Evolutionary conservation across 2,888 invertebrate genomes (phyloP).

Genomic region (Metalampra italica): DNA sequence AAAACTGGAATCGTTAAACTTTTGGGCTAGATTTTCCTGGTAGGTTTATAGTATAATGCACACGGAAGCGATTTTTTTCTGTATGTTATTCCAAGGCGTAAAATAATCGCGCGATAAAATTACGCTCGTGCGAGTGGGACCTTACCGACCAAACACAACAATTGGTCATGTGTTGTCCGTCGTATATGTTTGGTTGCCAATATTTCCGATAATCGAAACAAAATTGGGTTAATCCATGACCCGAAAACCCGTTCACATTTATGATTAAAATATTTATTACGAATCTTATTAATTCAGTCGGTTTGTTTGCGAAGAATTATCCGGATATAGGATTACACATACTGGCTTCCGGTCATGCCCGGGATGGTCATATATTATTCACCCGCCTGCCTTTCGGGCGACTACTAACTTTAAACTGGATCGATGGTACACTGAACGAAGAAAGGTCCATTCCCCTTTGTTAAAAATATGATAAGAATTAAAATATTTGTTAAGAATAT

Average conservation of each 20-base stretch:
- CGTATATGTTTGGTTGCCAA: not conserved
- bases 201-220: not conserved
- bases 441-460: not conserved
- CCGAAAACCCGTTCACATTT: not conserved
- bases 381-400: constrained; percentile 48
- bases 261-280: constrained; percentile 30
- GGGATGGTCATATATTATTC: constrained; percentile 62
- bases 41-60: too few relatives aligned
- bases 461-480: too few relatives aligned
- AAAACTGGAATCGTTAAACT: too few relatives aligned
- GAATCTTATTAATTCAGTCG: constrained; percentile 14
- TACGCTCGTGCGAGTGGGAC: too few relatives aligned
- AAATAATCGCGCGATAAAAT: too few relatives aligned
- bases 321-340: constrained; percentile 52
- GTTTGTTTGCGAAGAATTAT: constrained; percentile 44
- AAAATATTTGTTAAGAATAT: too few relatives aligned
- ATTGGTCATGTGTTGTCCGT: too few relatives aligned
- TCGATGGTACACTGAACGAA: constrained; percentile 36
- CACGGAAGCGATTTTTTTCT: too few relatives aligned
- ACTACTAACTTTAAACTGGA: constrained; percentile 56
- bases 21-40: too few relatives aligned
- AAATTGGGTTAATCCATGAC: not conserved
- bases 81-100: too few relatives aligned
- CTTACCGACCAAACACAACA: too few relatives aligned
- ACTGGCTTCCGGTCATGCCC: constrained; percentile 46